Evolutionary conservation across 2,888 invertebrate genomes (phyloP), one percentile per base, ranked within the genome.

Genomic region (Callimorpha dominula): DNA sequence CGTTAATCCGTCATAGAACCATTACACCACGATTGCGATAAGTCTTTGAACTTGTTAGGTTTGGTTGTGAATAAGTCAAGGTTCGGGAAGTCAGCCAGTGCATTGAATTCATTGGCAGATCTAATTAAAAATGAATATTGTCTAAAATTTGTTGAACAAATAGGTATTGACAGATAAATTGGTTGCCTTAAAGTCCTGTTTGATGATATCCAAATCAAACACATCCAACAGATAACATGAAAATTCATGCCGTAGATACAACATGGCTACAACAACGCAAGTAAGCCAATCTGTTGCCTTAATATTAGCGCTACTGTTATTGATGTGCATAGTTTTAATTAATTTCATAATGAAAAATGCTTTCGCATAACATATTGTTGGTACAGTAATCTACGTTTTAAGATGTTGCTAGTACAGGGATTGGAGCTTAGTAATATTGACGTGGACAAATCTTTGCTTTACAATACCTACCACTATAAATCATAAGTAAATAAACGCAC

Each of bases 271-370:
- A 12, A 68, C 54, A 8, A 43, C 43, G 54, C 20, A 68, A 54
- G 67, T 43, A 15, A 54, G n/a, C 43, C 43, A 57, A 68, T 57
- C 54, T 54, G 67, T 68, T 68, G 14, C 20, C 40, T 6, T 42
- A 68, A 54, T 54, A 68, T 20, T 40, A 54, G 54, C 54, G 5
- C 42, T 5, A n/a, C 4, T 0, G 54, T 43, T 68, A 68, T 68
- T 57, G 67, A 68, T 68, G 67, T 68, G 67, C 14, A 43, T 68
- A 68, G 54, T 68, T 68, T 68, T 68, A 68, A 68, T 68, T 68
- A 68, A 68, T 68, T 43, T 57, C 43, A 68, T 54, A 68, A 68
- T 57, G 54, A 8, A 54, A 43, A 68, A 43, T 42, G 54, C 43
- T 5, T 43, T 57, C 20, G n/a, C 62, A 49, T 49, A 62, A 62